phyloP scores from a whole-genome alignment of 2,113 vertebrate species.

The Ploceus nigricollis region DNA sequence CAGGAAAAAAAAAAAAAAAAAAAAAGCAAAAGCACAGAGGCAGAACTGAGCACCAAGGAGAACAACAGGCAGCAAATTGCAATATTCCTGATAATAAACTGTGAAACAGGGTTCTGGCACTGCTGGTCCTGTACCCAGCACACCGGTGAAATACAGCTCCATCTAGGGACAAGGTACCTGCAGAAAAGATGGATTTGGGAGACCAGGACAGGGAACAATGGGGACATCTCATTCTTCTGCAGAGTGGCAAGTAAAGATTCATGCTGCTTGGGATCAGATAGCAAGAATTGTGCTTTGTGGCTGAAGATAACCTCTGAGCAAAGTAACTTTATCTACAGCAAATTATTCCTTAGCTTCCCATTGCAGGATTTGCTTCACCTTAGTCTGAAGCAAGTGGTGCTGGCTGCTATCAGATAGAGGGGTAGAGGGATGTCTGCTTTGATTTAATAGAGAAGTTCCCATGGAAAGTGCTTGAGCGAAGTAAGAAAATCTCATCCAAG shows the following conservation, averaged over 20 bases:
- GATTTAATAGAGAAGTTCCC: constrained; percentile 30
- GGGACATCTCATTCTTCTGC: not conserved
- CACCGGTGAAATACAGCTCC: constrained; percentile 10
- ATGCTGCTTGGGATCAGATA: constrained; percentile 24
- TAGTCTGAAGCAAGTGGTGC: constrained; percentile 10
- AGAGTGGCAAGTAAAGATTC: constrained; percentile 12
- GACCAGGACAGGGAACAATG: not conserved
- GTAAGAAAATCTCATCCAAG: constrained; percentile 15
- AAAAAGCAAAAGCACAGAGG: not conserved
- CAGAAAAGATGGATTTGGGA: not conserved
- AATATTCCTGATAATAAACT: not conserved
- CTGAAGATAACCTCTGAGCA: constrained; percentile 46
- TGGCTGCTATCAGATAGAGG: constrained; percentile 17
- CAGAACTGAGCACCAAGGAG: not conserved
- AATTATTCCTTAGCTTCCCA: constrained; percentile 53
- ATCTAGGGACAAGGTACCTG: constrained; percentile 29
- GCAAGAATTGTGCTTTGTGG: constrained; percentile 34
- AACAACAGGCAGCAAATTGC: not conserved
- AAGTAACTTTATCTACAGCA: constrained; percentile 53
- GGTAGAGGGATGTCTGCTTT: constrained; percentile 27
- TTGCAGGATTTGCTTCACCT: constrained; percentile 50
- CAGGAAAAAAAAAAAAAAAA: not conserved
- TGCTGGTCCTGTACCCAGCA: not conserved
- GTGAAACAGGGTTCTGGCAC: not conserved
- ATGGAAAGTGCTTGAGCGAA: not conserved